Conservation (phyloP, 92 coral and sea anemone genomes). For the Ricordea florida region DNA sequence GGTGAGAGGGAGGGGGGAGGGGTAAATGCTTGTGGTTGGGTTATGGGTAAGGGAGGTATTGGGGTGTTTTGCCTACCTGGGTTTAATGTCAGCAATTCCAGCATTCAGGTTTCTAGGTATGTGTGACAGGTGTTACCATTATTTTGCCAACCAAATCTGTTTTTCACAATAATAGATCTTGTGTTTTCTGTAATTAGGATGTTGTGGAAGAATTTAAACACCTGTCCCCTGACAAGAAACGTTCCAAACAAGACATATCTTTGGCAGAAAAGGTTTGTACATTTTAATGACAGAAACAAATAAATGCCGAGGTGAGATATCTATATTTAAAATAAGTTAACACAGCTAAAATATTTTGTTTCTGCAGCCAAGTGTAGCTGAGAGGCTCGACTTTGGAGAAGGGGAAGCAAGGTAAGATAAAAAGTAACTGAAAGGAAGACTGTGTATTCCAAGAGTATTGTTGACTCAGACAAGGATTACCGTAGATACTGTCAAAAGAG, state of each 20-base stretch:
- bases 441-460: background rate
- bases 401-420: background rate
- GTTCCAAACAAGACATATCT: background rate
- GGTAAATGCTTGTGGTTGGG: no score
- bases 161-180: background rate
- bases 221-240: background rate
- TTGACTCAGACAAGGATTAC: no score
- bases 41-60: no score
- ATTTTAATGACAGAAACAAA: background rate
- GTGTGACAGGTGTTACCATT: no score
- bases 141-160: background rate
- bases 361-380: background rate
- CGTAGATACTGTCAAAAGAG: no score
- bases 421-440: background rate
- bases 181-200: background rate
- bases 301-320: background rate
- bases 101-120: no score
- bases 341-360: background rate
- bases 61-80: no score
- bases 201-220: constrained; percentile 5
- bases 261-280: background rate
- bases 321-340: no score
- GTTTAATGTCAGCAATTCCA: no score
- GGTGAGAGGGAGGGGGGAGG: no score
- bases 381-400: background rate